These are phyloP conservation scores for Cyprinodon brontotheroides DNA, from an alignment of 2,113 vertebrate species.

Conservation along the genomic window DNA sequence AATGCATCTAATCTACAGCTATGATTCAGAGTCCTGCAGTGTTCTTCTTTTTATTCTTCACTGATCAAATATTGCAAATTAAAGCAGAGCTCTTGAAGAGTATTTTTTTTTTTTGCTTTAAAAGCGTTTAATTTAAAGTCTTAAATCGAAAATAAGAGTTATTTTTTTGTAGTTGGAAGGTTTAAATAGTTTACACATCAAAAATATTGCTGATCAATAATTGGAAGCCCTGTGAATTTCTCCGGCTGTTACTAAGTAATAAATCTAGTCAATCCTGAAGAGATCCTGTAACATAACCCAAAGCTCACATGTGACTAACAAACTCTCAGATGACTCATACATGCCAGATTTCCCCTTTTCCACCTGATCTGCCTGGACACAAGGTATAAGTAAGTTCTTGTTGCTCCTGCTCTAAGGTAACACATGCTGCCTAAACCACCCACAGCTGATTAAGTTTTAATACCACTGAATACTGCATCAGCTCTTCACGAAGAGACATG, in stretches of 20 bases:
- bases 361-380: not conserved
- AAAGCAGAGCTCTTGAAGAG: too few species aligned
- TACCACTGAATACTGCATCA: constrained; percentile 13
- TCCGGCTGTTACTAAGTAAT: not conserved
- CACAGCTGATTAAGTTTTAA: constrained; percentile 19
- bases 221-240: not conserved
- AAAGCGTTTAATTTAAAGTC: too few species aligned
- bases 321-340: not conserved
- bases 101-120: too few species aligned
- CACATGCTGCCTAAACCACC: constrained; percentile 1
- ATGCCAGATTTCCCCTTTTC: not conserved
- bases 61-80: too few species aligned
- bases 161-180: too few species aligned
- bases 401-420: not conserved
- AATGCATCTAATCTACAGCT: too few species aligned
- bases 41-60: too few species aligned
- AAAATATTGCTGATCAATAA: not conserved
- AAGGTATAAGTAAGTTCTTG: not conserved
- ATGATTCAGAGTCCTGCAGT: too few species aligned
- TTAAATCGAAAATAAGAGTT: too few species aligned
- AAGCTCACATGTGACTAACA: not conserved
- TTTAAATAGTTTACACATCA: not conserved
- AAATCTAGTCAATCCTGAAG: not conserved
- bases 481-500: constrained; percentile 15
- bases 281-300: too few species aligned